Conservation (phyloP, 1,140 invertebrate genomes). For the Drosophila serrata region DNA sequence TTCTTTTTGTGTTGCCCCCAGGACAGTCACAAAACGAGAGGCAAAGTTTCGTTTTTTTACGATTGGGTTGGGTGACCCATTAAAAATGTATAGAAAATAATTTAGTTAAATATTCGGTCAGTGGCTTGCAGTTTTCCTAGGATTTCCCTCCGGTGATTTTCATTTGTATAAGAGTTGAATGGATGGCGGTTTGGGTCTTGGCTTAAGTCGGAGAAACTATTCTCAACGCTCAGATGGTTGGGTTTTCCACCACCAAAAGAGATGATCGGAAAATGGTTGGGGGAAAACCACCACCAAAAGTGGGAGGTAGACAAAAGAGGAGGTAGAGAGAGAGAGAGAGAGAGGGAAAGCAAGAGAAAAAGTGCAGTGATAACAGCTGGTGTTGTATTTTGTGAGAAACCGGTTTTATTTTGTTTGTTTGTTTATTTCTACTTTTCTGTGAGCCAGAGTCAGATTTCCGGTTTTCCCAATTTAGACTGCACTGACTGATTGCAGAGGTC, state of each 20-base stretch:
- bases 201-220: constrained; percentile 27
- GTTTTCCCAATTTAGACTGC: constrained; percentile 33
- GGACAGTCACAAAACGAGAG: constrained; percentile 36
- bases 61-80: constrained; percentile 31
- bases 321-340: not conserved
- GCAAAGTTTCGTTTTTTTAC: constrained; percentile 59
- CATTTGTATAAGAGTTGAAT: constrained; percentile 30
- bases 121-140: constrained; percentile 6
- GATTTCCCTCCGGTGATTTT: not conserved
- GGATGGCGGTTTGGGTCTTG: constrained; percentile 29
- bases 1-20: constrained; percentile 52
- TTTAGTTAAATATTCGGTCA: constrained; percentile 54
- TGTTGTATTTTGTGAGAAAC: constrained; percentile 28
- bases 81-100: constrained; percentile 61
- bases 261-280: constrained; percentile 16
- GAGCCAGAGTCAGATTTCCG: constrained; percentile 1
- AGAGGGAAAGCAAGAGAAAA: constrained; percentile 11
- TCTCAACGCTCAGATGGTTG: constrained; percentile 15
- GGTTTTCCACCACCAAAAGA: constrained; percentile 38
- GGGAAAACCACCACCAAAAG: constrained; percentile 52
- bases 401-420: constrained; percentile 42
- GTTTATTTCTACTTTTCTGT: constrained; percentile 11
- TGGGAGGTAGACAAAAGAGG: not conserved
- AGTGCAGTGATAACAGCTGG: constrained; percentile 22
- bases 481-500: constrained; percentile 22